A percentile compares a stretch with the other conserved stretches of the same genome.
Conservation (phyloP, 2,888 invertebrate genomes). For the Tenthredo amoena region DNA sequence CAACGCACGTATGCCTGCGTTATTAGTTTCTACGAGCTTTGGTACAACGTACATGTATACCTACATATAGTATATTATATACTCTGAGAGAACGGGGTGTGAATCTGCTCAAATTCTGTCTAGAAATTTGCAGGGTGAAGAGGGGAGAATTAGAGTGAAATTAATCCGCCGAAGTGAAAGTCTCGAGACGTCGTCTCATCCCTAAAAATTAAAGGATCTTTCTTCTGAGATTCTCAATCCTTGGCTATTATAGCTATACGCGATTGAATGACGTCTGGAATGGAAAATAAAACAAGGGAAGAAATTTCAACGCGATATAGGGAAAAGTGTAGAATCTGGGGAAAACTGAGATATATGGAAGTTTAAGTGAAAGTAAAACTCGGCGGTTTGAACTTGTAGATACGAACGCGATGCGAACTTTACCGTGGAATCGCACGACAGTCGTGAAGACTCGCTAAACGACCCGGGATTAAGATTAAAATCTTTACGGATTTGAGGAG, state of each 20-base stretch:
- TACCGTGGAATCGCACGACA: background rate
- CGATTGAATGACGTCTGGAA: background rate
- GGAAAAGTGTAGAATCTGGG: background rate
- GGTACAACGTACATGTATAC: background rate
- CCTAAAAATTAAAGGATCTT: too few relatives aligned
- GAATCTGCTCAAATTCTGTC: background rate
- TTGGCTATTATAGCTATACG: too few relatives aligned
- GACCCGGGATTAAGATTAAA: constrained; percentile 46
- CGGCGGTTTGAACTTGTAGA: background rate
- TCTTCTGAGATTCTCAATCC: too few relatives aligned
- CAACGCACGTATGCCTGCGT: background rate
- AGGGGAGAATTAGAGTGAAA: background rate
- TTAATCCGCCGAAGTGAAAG: background rate
- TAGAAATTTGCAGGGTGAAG: background rate
- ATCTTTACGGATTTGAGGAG: constrained; percentile 36
- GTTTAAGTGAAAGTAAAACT: constrained; percentile 1
- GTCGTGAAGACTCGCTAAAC: constrained; percentile 23
- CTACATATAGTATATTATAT: background rate
- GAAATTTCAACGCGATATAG: background rate
- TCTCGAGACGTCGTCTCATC: background rate
- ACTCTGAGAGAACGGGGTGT: background rate
- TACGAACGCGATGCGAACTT: background rate
- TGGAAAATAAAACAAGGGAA: background rate
- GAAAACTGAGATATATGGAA: background rate
- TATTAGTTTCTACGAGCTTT: constrained; percentile 17